Evolutionary conservation across 2,113 vertebrate species (phyloP).

Genomic region (Accipiter virgatus): DNA sequence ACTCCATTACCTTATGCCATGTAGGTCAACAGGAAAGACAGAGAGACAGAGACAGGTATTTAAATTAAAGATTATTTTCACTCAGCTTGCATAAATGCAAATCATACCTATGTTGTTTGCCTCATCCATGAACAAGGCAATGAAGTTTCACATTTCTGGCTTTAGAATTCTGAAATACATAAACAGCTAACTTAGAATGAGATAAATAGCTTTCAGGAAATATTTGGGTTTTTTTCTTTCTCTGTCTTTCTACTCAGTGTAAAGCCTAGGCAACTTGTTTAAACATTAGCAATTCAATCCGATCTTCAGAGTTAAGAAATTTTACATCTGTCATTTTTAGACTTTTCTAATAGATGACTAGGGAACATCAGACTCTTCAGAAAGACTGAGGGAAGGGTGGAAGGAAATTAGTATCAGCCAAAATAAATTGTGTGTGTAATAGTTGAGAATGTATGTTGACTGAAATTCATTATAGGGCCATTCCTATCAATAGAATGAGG

Average conservation of each 20-base stretch:
- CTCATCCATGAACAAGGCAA: background rate
- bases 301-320: background rate
- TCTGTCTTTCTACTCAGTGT: background rate
- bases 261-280: background rate
- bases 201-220: background rate
- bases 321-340: background rate
- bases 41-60: background rate
- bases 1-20: background rate
- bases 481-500: background rate
- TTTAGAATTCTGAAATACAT: background rate
- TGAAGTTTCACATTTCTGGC: background rate
- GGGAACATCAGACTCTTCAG: background rate
- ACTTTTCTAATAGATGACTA: background rate
- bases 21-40: background rate
- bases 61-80: background rate
- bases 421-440: background rate
- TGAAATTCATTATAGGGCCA: background rate
- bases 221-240: accelerated
- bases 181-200: background rate
- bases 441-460: background rate
- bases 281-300: background rate
- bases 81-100: background rate
- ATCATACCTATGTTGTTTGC: background rate
- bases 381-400: background rate
- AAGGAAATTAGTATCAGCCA: background rate